These are phyloP conservation scores for Drosophila oshimai DNA, from an alignment of 1,140 invertebrate genomes.

Conservation along the genomic window DNA sequence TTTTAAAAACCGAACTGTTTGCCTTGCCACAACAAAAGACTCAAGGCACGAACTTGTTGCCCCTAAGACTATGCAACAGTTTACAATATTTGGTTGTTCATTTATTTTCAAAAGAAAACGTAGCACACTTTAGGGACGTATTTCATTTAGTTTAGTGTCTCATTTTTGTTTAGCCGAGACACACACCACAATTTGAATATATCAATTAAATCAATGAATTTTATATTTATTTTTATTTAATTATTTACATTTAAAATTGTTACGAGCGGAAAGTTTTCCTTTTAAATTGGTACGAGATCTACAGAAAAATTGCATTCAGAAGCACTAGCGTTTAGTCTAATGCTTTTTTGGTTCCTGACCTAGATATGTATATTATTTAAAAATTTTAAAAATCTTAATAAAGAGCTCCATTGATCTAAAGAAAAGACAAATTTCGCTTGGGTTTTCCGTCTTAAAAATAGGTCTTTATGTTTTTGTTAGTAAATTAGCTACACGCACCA, in stretches of 20 bases:
- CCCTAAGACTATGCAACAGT: conserved; percentile 12
- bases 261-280: too few species aligned
- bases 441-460: background rate
- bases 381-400: too few species aligned
- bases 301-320: too few species aligned
- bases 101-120: background rate
- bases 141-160: background rate
- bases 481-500: background rate
- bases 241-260: too few species aligned
- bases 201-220: too few species aligned
- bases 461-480: background rate
- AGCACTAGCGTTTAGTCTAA: too few species aligned
- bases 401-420: background rate
- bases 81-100: background rate
- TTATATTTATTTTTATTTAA: too few species aligned
- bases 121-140: conserved; percentile 22
- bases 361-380: too few species aligned
- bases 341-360: too few species aligned
- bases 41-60: conserved; percentile 44
- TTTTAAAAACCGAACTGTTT: background rate
- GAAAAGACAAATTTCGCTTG: background rate
- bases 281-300: too few species aligned
- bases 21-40: conserved; percentile 49
- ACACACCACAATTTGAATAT: too few species aligned
- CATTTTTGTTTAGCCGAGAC: too few species aligned